Base-by-base conservation (phyloP, 2,888 invertebrate species). In the Zaprionus bogoriensis region DNA sequence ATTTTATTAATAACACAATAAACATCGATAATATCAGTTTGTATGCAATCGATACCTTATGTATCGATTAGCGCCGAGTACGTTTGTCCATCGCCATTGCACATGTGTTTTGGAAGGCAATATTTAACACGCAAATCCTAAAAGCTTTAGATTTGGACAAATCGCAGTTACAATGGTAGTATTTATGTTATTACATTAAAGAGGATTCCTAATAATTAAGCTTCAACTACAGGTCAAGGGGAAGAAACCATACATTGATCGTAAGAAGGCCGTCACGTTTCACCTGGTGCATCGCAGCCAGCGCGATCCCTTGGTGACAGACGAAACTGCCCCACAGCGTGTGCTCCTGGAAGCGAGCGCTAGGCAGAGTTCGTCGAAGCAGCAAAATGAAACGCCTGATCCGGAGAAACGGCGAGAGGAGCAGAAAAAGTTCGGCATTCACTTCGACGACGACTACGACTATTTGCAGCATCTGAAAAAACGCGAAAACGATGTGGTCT, bases 401-500 rank as follows among this genome's bases (percentile, higher is more conserved):
- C 74, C 87, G 3, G 86, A 92, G 2, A 94, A 94, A 75, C 92
- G 93, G 0, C 92, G 91, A 70, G 94, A 95, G 69, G 95, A 96
- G 77, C 95, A 96, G 84, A 92, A 93, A 12, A 97, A 98, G 89
- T 98, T 94, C 92, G 99, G 98, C 1, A 94, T 99, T 64, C 97
- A 95, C 89, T 99, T 94, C 90, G 98, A 98, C 83, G 98, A 99
- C 91, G 97, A 98, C 78, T 98, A 98, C 90, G 95, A 99, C 89
- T 99, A 99, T 88, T 91, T 99, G 71, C 97, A 99, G 90, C 98
- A 99, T 92, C 92, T 99, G 57, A 90, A 89, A 55, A 77, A 89
- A 61, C 82, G 89, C 0, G 89, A 88, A 4, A 83, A 89, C 27
- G 89, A 90, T 25, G 80, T 89, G 1, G 89, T 89, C 9, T 91